Conservation (phyloP, 1,140 invertebrate species). For the Armadillidium nasatum region DNA sequence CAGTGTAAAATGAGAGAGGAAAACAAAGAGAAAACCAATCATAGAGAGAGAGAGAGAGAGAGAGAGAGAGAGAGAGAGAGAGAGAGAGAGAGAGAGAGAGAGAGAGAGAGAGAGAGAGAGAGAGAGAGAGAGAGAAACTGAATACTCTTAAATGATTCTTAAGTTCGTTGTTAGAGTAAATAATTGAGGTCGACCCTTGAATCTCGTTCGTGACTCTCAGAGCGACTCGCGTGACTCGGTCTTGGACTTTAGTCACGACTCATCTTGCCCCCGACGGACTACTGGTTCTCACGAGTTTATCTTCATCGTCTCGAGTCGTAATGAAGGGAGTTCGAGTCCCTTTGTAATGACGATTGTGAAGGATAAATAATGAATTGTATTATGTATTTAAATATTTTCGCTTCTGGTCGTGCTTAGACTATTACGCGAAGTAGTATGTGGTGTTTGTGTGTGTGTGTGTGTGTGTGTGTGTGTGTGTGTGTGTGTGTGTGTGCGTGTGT, state of each 20-base stretch:
- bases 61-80: slow-evolving; percentile 8
- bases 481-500: too few relatives aligned
- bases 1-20: too few relatives aligned
- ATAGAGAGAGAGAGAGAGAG: not conserved
- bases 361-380: not conserved
- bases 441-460: too few relatives aligned
- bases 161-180: too few relatives aligned
- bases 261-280: not conserved
- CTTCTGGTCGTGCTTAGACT: not conserved
- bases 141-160: not conserved
- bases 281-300: not conserved
- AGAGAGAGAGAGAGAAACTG: not conserved
- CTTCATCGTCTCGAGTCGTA: too few relatives aligned
- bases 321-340: not conserved
- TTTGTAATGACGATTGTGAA: too few relatives aligned
- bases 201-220: too few relatives aligned
- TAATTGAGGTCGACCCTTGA: too few relatives aligned
- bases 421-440: too few relatives aligned
- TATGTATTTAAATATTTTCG: not conserved
- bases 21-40: too few relatives aligned
- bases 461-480: too few relatives aligned
- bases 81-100: slow-evolving; percentile 11
- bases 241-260: not conserved
- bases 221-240: not conserved
- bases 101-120: slow-evolving; percentile 6